These are phyloP conservation scores for Copidosoma floridanum DNA, from an alignment of 1,140 invertebrate species.

Conservation along the genomic window DNA sequence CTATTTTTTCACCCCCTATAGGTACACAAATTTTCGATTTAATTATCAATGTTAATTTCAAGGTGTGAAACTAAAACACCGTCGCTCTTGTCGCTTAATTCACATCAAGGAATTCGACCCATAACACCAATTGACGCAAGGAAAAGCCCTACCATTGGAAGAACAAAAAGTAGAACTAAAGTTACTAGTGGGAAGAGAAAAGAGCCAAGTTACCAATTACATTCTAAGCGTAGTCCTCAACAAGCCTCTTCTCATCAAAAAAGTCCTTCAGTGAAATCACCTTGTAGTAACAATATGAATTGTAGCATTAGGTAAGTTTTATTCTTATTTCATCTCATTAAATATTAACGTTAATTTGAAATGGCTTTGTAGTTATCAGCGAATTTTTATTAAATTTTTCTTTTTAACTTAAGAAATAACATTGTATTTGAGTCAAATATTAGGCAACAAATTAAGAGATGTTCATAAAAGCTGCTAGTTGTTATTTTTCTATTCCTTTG, in stretches of 20 bases:
- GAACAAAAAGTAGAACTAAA: constrained; percentile 65
- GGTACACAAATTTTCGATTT: not conserved
- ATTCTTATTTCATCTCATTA: no score
- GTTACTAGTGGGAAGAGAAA: constrained; percentile 61
- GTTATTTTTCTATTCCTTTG: no score
- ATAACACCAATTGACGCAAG: constrained; percentile 54
- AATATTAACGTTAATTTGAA: not conserved
- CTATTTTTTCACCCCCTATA: not conserved
- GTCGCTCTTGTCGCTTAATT: constrained; percentile 25
- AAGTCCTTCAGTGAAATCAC: constrained; percentile 49
- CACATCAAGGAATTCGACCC: constrained; percentile 41
- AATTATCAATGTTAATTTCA: not conserved
- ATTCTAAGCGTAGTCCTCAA: constrained; percentile 56
- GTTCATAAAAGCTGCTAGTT: no score
- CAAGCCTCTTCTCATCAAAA: constrained; percentile 55
- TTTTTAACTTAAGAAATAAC: no score
- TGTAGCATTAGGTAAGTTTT: constrained; percentile 14
- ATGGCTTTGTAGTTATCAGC: constrained; percentile 3
- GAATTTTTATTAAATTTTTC: no score
- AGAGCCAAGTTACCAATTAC: constrained; percentile 55
- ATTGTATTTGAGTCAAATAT: no score
- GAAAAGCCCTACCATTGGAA: constrained; percentile 57
- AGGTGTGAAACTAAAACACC: constrained; percentile 44
- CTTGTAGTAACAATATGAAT: no score
- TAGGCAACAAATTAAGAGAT: no score